phyloP scores from a whole-genome alignment of 2,888 invertebrate genomes.

The Busseola fusca region DNA sequence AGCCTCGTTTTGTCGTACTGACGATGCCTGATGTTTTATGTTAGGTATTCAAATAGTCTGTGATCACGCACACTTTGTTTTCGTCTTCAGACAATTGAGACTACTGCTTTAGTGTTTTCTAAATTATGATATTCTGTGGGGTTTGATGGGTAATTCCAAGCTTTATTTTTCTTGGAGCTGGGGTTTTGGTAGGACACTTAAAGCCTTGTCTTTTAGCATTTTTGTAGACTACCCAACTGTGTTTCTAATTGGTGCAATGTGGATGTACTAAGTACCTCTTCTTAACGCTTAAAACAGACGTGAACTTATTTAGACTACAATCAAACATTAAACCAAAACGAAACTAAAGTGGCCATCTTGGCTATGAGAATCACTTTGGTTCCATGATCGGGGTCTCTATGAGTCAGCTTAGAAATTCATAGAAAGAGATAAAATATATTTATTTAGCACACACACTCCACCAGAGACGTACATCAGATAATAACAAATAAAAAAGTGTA shows the following conservation, averaged over 20 bases:
- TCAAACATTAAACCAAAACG: not conserved
- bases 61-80: slow-evolving; percentile 39
- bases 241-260: too few relatives aligned
- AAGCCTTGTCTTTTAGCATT: not conserved
- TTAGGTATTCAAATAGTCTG: slow-evolving; percentile 39
- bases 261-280: too few relatives aligned
- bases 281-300: too few relatives aligned
- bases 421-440: too few relatives aligned
- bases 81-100: slow-evolving; percentile 3
- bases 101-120: not conserved
- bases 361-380: not conserved
- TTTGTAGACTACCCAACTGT: not conserved
- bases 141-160: not conserved
- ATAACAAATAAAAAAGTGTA: too few relatives aligned
- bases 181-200: not conserved
- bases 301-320: not conserved
- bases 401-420: too few relatives aligned
- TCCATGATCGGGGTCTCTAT: not conserved
- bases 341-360: not conserved
- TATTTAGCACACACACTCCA: too few relatives aligned
- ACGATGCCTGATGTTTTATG: slow-evolving; percentile 32
- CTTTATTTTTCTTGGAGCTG: not conserved
- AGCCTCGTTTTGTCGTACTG: slow-evolving; percentile 27
- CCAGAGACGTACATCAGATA: too few relatives aligned
- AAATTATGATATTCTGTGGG: slow-evolving; percentile 6